Conservation (phyloP, 2,888 invertebrate genomes). For the Priocnemis perturbator region DNA sequence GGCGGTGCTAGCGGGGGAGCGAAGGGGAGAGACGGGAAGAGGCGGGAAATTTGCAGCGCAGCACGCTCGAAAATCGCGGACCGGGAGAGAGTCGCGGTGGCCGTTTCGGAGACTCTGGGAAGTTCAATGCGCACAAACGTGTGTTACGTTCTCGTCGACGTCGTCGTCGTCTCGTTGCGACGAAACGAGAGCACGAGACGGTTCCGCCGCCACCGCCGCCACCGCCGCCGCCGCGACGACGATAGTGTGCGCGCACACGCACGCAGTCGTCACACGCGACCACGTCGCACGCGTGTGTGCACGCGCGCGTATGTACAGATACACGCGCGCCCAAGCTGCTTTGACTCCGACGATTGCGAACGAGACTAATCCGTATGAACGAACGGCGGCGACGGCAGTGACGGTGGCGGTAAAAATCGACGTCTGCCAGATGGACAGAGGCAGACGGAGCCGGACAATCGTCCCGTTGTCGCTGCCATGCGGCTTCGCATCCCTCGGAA, state of each 20-base stretch:
- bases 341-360: background rate
- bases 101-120: constrained; percentile 56
- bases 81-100: background rate
- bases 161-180: constrained; percentile 15
- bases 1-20: background rate
- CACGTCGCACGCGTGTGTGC: too few species aligned
- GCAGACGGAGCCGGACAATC: too few species aligned
- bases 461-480: too few species aligned
- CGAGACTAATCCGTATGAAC: constrained; percentile 11
- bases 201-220: constrained; percentile 2
- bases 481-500: too few species aligned
- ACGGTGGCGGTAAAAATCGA: background rate
- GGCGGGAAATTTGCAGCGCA: background rate
- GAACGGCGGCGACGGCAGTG: background rate
- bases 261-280: too few species aligned
- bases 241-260: too few species aligned
- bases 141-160: constrained; percentile 44
- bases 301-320: background rate
- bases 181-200: constrained; percentile 33
- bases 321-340: background rate
- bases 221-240: background rate
- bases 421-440: too few species aligned
- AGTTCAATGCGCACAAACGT: constrained; percentile 73
- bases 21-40: background rate
- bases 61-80: constrained; percentile 2